These are phyloP conservation scores for Poecilia latipinna DNA, from an alignment of 2,113 vertebrate species.

Conservation along the genomic window DNA sequence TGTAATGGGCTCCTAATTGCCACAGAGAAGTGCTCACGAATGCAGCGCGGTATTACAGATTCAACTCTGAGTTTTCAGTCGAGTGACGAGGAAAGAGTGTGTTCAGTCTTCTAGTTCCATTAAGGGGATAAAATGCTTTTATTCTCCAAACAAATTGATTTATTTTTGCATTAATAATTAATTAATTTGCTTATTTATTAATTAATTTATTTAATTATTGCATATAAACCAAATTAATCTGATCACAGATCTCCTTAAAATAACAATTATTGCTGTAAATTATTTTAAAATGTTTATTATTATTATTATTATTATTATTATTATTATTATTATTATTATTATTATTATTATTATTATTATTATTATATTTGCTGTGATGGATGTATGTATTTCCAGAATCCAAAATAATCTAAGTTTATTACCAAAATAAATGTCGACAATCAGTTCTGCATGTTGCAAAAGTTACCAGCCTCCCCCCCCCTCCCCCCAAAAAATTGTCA, in stretches of 20 bases:
- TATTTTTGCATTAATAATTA: background rate
- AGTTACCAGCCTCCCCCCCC: constrained; percentile 86
- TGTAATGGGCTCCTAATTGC: constrained; percentile 98
- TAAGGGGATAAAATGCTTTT: constrained; percentile 68
- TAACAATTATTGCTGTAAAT: background rate
- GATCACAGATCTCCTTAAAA: background rate
- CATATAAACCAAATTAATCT: background rate
- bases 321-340: too few relatives aligned
- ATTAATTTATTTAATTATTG: background rate
- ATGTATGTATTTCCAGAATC: constrained; percentile 34
- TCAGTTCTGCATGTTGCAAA: constrained; percentile 98
- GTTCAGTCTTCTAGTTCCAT: constrained; percentile 82
- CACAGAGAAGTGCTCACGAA: constrained; percentile 87
- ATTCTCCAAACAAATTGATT: background rate
- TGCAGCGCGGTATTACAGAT: constrained; percentile 71
- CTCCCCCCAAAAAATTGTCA: too few relatives aligned
- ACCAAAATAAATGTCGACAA: constrained; percentile 79
- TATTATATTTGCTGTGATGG: background rate
- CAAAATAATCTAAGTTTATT: constrained; percentile 61
- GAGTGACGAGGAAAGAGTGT: constrained; percentile 75
- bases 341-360: background rate
- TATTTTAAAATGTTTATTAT: background rate
- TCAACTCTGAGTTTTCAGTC: constrained; percentile 67
- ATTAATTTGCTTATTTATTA: background rate
- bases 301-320: too few relatives aligned